Base-by-base conservation (phyloP, 2,113 vertebrate genomes). In the Amia ocellicauda region DNA sequence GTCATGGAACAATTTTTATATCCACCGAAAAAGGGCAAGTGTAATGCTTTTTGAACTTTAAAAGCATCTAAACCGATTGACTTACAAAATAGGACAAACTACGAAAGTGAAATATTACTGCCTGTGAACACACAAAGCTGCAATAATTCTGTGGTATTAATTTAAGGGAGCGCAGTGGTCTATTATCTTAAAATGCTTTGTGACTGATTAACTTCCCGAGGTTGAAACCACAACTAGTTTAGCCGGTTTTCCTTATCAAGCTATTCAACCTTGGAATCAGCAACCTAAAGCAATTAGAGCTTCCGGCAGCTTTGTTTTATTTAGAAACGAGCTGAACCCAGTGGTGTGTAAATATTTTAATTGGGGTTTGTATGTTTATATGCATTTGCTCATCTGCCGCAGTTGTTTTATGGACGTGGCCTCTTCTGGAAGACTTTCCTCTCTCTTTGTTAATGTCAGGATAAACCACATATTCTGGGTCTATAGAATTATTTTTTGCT, bases 401-500 rank as follows among this genome's bases (percentile, higher is more conserved):
- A 47, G 45, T 47, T 13, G 45, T 17, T 5, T 47, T 2, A 7
- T 16, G 16, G 14, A 5, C 13, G 45, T 47, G 45, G 5, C 31
- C 31, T 47, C 45, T 47, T 11, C 16, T 47, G 2, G 3, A 5
- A n/a, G 45, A 47, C n/a, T 47, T 19, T 42, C 40, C 16, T 42
- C 8, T 42, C 40, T 42, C 40, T 11, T 14, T 42, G 40, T 2
- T 1, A 42, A 42, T 1, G 40, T 68, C 26, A 45, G 62, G n/a
- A 49, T 62, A 20, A 62, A 68, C 49, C 36, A 36, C 3, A 10
- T 36, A 2, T 14, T 13, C 40, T 16, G 11, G 26, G n/a, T 22
- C 22, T 63, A 63, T 5, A 69, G 55, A 55, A 9, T 42, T 42
- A 42, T n/a, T 42, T 2, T 42, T 3, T 42, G 40, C 40, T 2